phyloP scores from a whole-genome alignment of 2,888 invertebrate genomes.

The Drosophila incognita region DNA sequence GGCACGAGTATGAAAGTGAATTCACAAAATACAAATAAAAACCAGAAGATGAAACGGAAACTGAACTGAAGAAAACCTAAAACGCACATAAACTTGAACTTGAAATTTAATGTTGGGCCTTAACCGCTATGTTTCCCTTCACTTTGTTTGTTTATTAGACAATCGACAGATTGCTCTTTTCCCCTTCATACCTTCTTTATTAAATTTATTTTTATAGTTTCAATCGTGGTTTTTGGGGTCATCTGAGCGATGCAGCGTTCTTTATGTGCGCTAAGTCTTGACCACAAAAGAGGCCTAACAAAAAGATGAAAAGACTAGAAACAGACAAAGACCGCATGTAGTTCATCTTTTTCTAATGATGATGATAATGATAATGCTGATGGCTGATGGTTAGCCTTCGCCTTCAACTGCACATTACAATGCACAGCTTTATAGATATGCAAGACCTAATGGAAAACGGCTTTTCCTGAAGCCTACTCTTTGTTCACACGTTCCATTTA shows the following conservation, averaged over 20 bases:
- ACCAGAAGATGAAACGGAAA: constrained; percentile 11
- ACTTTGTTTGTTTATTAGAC: constrained; percentile 49
- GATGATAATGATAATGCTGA: constrained; percentile 46
- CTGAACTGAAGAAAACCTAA: constrained; percentile 19
- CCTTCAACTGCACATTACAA: constrained; percentile 75
- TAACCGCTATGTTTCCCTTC: constrained; percentile 58
- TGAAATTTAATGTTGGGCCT: constrained; percentile 58
- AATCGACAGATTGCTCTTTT: constrained; percentile 27
- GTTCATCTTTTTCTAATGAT: constrained; percentile 56
- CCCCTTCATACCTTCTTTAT: constrained; percentile 3
- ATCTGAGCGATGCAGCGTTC: constrained; percentile 51
- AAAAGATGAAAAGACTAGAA: constrained; percentile 9
- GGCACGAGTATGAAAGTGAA: constrained; percentile 30
- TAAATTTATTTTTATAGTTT: constrained; percentile 26
- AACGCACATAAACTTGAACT: constrained; percentile 71
- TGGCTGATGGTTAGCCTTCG: constrained; percentile 62
- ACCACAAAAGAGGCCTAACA: constrained; percentile 46
- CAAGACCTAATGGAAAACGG: constrained; percentile 46
- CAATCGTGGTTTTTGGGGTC: constrained; percentile 50
- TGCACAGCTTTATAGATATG: constrained; percentile 38
- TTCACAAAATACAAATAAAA: constrained; percentile 2
- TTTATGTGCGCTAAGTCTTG: constrained; percentile 29
- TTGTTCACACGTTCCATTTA: constrained; percentile 80
- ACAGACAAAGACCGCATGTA: constrained; percentile 43
- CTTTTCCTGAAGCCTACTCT: constrained; percentile 18